Evolutionary conservation across 2,888 invertebrate genomes (phyloP).

Genomic region (Cetonia aurata): DNA sequence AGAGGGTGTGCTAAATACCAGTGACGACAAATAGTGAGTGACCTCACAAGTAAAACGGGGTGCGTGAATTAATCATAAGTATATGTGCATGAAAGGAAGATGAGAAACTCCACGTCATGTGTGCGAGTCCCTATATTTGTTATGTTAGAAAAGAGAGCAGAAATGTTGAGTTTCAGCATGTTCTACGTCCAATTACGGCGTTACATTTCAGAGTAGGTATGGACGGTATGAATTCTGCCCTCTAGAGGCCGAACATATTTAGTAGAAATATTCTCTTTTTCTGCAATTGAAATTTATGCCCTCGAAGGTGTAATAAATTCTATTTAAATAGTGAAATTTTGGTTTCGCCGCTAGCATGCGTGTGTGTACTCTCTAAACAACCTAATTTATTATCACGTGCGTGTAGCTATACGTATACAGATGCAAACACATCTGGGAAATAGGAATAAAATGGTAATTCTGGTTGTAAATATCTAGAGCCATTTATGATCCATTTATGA

Average conservation of each 20-base stretch:
- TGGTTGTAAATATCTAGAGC: background rate
- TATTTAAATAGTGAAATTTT: slow-evolving; percentile 35
- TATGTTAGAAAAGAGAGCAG: too few species aligned
- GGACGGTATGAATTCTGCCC: background rate
- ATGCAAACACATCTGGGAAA: background rate
- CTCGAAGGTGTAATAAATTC: slow-evolving; percentile 37
- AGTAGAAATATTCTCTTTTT: slow-evolving; percentile 36
- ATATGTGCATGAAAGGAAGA: too few species aligned
- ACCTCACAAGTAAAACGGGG: too few species aligned
- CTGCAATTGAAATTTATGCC: slow-evolving; percentile 43
- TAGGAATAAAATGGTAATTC: background rate
- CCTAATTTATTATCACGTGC: slow-evolving; percentile 26
- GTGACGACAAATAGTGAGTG: too few species aligned
- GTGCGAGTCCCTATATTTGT: too few species aligned
- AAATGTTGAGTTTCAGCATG: background rate
- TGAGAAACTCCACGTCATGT: too few species aligned
- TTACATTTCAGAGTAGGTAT: slow-evolving; percentile 5
- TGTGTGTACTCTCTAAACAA: slow-evolving; percentile 20
- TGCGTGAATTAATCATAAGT: too few species aligned
- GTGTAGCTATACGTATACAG: slow-evolving; percentile 3
- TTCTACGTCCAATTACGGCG: slow-evolving; percentile 10
- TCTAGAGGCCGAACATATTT: slow-evolving; percentile 20
- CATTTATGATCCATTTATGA: too few species aligned
- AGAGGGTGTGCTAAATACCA: too few species aligned
- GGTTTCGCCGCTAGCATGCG: background rate